Conservation (phyloP, 2,888 invertebrate species). For the Erynnis tages region DNA sequence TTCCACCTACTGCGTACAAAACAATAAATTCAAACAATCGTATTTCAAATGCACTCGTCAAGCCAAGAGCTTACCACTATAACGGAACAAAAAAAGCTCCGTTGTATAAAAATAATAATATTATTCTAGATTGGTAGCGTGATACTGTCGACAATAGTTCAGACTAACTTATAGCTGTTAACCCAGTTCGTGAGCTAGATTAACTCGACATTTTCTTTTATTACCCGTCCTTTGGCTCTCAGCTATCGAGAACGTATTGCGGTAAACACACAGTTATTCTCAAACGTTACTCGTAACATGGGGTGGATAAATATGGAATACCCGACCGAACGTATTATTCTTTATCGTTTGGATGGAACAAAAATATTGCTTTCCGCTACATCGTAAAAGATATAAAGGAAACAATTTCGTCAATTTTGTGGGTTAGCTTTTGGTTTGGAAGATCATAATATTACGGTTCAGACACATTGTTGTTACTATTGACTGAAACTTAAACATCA, state of each 20-base stretch:
- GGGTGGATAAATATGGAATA: conserved; percentile 21
- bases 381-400: conserved; percentile 10
- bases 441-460: conserved; percentile 1
- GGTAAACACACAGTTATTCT: conserved; percentile 26
- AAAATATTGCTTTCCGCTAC: conserved; percentile 12
- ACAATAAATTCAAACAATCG: too few species aligned
- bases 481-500: too few species aligned
- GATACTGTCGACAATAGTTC: conserved; percentile 7
- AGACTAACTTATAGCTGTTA: conserved; percentile 20
- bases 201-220: conserved; percentile 24
- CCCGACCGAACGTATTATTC: conserved; percentile 13
- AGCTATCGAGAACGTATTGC: conserved; percentile 20
- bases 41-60: too few species aligned
- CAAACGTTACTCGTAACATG: conserved; percentile 8
- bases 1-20: too few species aligned
- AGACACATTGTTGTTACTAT: too few species aligned
- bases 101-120: conserved; percentile 5
- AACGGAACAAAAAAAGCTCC: neutral
- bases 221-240: conserved; percentile 10
- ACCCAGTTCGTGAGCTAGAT: conserved; percentile 17
- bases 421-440: neutral
- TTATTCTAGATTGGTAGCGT: conserved; percentile 9
- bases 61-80: too few species aligned
- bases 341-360: conserved; percentile 15
- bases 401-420: neutral